Conservation (phyloP, 2,888 invertebrate species). For the Cryptocephalus primarius region DNA sequence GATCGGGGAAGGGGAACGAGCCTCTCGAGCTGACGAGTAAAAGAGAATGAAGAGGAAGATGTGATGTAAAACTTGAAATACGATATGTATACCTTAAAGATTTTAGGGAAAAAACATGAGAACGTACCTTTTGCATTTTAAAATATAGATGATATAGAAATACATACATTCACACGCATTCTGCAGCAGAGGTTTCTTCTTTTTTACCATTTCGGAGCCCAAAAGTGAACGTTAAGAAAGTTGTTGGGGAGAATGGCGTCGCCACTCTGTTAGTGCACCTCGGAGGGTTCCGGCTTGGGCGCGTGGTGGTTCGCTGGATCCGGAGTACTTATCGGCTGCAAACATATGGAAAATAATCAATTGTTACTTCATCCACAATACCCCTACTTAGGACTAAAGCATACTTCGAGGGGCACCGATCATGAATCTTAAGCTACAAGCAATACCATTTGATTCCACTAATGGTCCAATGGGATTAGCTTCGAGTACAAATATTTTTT, state of each 20-base stretch:
- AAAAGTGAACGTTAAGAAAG: conserved; percentile 16
- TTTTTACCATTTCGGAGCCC: conserved; percentile 16
- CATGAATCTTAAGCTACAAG: no score
- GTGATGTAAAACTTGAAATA: conserved; percentile 17
- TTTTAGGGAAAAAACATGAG: conserved; percentile 12
- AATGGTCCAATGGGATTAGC: no score
- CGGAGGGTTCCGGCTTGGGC: conserved; percentile 69
- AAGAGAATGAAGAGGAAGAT: conserved; percentile 5
- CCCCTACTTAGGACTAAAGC: no score
- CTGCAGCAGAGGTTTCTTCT: conserved; percentile 12
- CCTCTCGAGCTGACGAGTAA: no score
- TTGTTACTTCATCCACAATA: no score
- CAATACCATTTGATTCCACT: no score
- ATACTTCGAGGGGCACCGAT: no score
- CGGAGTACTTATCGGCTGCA: conserved; percentile 69
- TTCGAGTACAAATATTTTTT: no score
- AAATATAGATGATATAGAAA: conserved; percentile 3
- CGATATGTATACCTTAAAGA: conserved; percentile 28
- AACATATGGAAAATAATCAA: conserved; percentile 2
- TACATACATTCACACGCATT: conserved; percentile 25
- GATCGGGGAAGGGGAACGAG: no score
- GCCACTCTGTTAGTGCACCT: conserved; percentile 56
- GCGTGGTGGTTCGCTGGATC: conserved; percentile 76
- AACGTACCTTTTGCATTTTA: conserved; percentile 7
- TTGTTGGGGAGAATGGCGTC: conserved; percentile 3